phyloP scores from a whole-genome alignment of 30 jellyfish, hydroid and myxozoan species.

The Calvadosia cruxmelitensis region DNA sequence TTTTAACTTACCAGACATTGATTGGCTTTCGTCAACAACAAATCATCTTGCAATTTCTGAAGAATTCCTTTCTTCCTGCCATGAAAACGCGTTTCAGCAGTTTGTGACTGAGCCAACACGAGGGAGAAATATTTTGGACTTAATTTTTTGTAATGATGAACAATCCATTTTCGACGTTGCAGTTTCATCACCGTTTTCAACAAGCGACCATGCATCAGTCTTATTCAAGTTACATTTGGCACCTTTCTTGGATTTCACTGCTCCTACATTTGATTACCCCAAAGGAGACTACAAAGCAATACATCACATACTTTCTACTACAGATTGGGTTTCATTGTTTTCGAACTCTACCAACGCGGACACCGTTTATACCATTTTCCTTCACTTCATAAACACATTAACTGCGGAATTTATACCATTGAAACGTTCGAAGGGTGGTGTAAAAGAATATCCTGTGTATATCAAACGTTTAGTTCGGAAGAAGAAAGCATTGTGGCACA shows the following conservation, averaged over 20 bases:
- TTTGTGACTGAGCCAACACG: not conserved
- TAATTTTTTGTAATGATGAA: not conserved
- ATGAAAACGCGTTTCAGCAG: not conserved
- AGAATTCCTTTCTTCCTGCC: not conserved
- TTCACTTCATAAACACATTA: not conserved
- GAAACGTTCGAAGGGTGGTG: no score
- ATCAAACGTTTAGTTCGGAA: no score
- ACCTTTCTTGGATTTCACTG: not conserved
- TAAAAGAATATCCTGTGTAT: no score
- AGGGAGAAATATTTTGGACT: not conserved
- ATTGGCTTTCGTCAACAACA: not conserved
- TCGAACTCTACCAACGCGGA: not conserved
- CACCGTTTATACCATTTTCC: not conserved
- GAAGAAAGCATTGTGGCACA: no score
- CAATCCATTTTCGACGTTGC: not conserved
- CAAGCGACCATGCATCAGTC: not conserved
- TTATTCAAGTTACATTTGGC: not conserved
- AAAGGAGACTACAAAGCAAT: not conserved
- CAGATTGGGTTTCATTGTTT: not conserved
- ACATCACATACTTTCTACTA: no score
- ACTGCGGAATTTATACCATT: not conserved
- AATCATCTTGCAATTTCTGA: not conserved
- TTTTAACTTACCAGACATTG: not conserved
- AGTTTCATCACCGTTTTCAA: not conserved
- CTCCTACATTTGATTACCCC: not conserved